Base-by-base conservation (phyloP, 2,797 vertebrate species). In the Orientallactaga sibirica region DNA sequence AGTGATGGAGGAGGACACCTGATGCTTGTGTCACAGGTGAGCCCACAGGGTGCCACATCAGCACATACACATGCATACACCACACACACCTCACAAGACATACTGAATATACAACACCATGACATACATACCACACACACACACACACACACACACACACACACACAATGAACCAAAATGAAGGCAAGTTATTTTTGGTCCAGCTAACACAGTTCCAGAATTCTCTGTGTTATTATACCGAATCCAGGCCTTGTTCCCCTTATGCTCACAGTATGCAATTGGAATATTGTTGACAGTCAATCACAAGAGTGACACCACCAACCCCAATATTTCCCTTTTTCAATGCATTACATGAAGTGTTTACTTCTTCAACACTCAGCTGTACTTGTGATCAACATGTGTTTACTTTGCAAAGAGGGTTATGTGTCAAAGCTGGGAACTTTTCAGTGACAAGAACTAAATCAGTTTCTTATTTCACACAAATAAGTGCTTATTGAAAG, bases 391-490 rank as follows among this genome's bases (percentile, higher is more conserved):
- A 93, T 67, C 86, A 80, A 84, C 64, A 55, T 74, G 66, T 74
- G 81, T 92, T 90, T 81, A 85, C 58, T 76, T 83, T 75, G 91
- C 74, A 88, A 70, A 85, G 74, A 55, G 64, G 29, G 8, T 43
- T 82, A 20, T 43, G 25, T 77, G 91, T 4, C 15, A 83, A 41
- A 37, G 61, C 25, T 92, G 86, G 73, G 61, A 92, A 90, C 52
- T 84, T 81, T 80, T 78, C 68, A 91, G 80, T 48, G 82, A 81
- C 74, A 93, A 76, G 75, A 61, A 11, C 27, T 74, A 93, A 89
- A 86, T 78, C 55, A 77, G 76, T 84, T 74, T 76, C 58, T 70
- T 52, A n/a, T 43, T 86, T 64, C 37, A 83, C 18, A 33, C 16
- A 70, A 74, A 67, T 22, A 66, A 70, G 25, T 11, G 73, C 79